Evolutionary conservation across 1,140 invertebrate genomes (phyloP).

Genomic region (Lerema accius): DNA sequence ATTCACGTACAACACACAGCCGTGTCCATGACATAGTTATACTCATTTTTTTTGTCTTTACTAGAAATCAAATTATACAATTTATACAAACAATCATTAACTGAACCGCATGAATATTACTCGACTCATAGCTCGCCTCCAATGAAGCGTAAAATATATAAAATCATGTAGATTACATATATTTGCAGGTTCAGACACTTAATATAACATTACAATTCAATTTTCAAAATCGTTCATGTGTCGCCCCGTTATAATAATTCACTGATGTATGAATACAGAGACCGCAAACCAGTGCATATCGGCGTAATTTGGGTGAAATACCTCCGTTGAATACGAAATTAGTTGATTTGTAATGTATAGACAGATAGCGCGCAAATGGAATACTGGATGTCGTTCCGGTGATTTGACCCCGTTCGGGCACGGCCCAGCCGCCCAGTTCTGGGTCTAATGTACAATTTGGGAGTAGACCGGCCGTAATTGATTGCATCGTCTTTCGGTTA

Average conservation of each 20-base stretch:
- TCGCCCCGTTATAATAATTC: not conserved
- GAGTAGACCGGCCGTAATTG: constrained; percentile 14
- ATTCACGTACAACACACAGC: too few relatives aligned
- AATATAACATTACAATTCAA: not conserved
- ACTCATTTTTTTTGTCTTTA: too few relatives aligned
- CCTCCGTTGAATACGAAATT: constrained; percentile 34
- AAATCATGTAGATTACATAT: too few relatives aligned
- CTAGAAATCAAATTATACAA: too few relatives aligned
- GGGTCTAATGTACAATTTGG: constrained; percentile 26
- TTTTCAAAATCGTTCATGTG: not conserved
- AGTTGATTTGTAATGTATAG: constrained; percentile 42
- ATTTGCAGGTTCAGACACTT: too few relatives aligned
- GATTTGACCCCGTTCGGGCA: constrained; percentile 11
- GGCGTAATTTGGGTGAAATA: constrained; percentile 29
- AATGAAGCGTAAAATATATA: too few relatives aligned
- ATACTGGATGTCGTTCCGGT: constrained; percentile 23
- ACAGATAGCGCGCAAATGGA: constrained; percentile 31
- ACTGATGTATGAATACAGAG: constrained; percentile 1
- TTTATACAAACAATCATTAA: too few relatives aligned
- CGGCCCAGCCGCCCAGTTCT: constrained; percentile 4
- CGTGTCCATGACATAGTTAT: too few relatives aligned
- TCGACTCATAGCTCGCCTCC: too few relatives aligned
- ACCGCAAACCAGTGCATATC: constrained; percentile 29
- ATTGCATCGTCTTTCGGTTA: not conserved
- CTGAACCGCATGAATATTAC: too few relatives aligned